A percentile compares a stretch with the other conserved stretches of the same genome.
phyloP scores from a whole-genome alignment of 2,113 vertebrate genomes.

The Bubo scandiacus region DNA sequence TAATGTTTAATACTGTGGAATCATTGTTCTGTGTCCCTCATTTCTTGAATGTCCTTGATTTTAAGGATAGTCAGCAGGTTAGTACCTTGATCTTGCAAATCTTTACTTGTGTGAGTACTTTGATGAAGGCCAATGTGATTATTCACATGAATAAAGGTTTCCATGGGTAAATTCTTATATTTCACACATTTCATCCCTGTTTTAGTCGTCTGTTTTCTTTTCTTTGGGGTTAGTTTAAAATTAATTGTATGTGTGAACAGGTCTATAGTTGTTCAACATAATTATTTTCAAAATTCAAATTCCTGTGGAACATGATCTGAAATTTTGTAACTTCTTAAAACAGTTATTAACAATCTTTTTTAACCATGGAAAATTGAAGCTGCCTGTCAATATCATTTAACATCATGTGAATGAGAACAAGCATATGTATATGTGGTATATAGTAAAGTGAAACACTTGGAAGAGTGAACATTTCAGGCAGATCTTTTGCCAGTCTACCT shows the following conservation, averaged over 20 bases:
- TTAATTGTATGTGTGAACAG: neutral
- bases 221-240: neutral
- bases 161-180: neutral
- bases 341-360: neutral
- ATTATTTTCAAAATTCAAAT: neutral
- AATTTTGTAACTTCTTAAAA: neutral
- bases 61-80: neutral
- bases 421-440: neutral
- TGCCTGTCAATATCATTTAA: neutral
- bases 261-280: neutral
- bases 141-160: neutral
- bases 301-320: neutral
- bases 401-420: neutral
- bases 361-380: neutral
- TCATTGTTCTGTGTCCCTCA: neutral
- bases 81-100: neutral
- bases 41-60: slow-evolving; percentile 31
- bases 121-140: neutral
- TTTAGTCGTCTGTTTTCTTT: neutral
- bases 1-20: slow-evolving; percentile 46
- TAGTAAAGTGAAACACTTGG: neutral
- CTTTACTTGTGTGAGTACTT: neutral
- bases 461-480: neutral
- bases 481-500: neutral
- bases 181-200: neutral